Evolutionary conservation across 2,888 invertebrate genomes (phyloP).

Genomic region (Phengaris alcon): DNA sequence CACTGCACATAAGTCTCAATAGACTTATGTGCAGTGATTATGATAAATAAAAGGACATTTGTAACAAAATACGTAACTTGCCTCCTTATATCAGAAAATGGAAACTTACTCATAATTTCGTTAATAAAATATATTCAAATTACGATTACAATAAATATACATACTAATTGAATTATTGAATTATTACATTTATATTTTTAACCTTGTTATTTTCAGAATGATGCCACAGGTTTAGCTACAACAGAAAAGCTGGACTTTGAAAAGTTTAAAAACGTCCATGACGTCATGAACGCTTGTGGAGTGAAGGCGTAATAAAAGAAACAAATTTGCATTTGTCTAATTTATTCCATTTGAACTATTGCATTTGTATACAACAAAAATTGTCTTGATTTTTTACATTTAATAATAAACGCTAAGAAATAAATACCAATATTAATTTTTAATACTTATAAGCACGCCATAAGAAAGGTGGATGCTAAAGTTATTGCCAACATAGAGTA

Average conservation of each 20-base stretch:
- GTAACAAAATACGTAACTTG: no score
- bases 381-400: slow-evolving; percentile 25
- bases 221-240: slow-evolving; percentile 65
- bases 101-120: no score
- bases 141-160: no score
- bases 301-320: slow-evolving; percentile 40
- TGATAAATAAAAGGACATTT: no score
- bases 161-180: not conserved
- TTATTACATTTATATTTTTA: not conserved
- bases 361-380: slow-evolving; percentile 23
- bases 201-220: slow-evolving; percentile 56
- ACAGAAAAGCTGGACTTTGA: slow-evolving; percentile 68
- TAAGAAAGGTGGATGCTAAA: slow-evolving; percentile 50
- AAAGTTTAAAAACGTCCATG: slow-evolving; percentile 67
- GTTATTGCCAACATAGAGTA: slow-evolving; percentile 62
- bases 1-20: no score
- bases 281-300: slow-evolving; percentile 61
- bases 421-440: slow-evolving; percentile 52
- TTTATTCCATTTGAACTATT: slow-evolving; percentile 24
- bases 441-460: slow-evolving; percentile 65
- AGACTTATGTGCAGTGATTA: no score
- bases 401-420: slow-evolving; percentile 49
- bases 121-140: no score
- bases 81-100: no score
- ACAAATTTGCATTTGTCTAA: not conserved